Conservation (phyloP, 2,888 invertebrate genomes). For the Zhengitettix transpicula region DNA sequence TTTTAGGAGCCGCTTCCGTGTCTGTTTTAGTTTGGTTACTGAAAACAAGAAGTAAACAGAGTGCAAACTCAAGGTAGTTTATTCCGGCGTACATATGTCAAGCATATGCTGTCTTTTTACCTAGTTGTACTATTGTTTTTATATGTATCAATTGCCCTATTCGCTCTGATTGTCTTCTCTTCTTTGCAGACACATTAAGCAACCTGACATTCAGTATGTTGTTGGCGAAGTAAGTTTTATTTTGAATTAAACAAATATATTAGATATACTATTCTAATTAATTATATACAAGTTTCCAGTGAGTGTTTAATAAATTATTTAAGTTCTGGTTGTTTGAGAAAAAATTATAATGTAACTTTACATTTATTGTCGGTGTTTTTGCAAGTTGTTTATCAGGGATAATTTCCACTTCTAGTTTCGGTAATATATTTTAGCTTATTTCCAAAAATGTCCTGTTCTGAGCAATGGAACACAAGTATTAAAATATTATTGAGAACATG, state of each 20-base stretch:
- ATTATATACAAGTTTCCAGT: background rate
- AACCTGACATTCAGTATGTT: constrained; percentile 16
- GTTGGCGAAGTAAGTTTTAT: constrained; percentile 16
- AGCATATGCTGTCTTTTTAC: background rate
- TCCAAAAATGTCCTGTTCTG: no score
- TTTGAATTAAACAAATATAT: background rate
- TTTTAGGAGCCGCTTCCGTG: constrained; percentile 46
- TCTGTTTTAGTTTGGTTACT: constrained; percentile 41
- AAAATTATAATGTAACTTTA: no score
- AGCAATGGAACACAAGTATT: no score
- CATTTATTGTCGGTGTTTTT: no score
- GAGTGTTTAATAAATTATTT: no score
- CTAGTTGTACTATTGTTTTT: background rate
- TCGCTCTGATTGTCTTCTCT: no score
- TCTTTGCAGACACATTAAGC: constrained; percentile 11
- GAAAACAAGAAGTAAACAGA: constrained; percentile 32
- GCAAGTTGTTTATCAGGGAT: background rate
- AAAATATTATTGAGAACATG: no score
- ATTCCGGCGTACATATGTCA: no score
- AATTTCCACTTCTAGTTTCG: background rate
- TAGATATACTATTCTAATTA: background rate
- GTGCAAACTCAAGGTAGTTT: constrained; percentile 27
- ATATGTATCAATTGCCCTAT: background rate
- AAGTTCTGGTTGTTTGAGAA: no score
- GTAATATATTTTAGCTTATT: no score